These are phyloP conservation scores for Glaucomys volans DNA, from an alignment of 2,113 vertebrate species.

Conservation along the genomic window DNA sequence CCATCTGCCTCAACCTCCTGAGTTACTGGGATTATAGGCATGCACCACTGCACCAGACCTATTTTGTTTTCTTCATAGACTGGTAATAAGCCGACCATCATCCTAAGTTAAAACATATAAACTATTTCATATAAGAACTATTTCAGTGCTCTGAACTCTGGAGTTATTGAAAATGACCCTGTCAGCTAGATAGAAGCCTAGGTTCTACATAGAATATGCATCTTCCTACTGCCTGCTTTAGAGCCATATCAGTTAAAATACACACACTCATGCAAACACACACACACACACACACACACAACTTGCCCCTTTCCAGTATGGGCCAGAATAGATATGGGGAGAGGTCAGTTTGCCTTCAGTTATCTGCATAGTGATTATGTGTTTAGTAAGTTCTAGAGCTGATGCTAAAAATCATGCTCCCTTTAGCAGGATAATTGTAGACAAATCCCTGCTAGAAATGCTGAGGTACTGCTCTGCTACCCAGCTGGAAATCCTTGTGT, in stretches of 20 bases:
- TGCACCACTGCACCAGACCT: no score
- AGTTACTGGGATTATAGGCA: no score
- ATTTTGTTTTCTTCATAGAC: slow-evolving; percentile 39
- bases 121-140: no score
- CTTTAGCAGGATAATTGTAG: slow-evolving; percentile 67
- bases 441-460: slow-evolving; percentile 10
- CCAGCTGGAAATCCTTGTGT: slow-evolving; percentile 61
- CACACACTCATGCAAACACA: no score
- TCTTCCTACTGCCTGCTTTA: slow-evolving; percentile 55
- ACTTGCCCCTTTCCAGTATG: background rate
- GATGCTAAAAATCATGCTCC: slow-evolving; percentile 73
- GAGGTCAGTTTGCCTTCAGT: slow-evolving; percentile 44
- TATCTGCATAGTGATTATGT: slow-evolving; percentile 61
- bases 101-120: background rate
- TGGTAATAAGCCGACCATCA: slow-evolving; percentile 31
- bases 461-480: slow-evolving; percentile 44
- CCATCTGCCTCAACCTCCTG: no score
- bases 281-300: background rate
- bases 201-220: slow-evolving; percentile 3
- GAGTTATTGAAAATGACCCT: background rate
- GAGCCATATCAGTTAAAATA: slow-evolving; percentile 47
- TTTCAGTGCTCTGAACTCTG: slow-evolving; percentile 22
- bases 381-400: slow-evolving; percentile 60
- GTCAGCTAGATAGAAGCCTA: slow-evolving; percentile 13
- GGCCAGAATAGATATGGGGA: background rate